Conservation (phyloP, 1,140 invertebrate genomes). For the Drosophila lowei region DNA sequence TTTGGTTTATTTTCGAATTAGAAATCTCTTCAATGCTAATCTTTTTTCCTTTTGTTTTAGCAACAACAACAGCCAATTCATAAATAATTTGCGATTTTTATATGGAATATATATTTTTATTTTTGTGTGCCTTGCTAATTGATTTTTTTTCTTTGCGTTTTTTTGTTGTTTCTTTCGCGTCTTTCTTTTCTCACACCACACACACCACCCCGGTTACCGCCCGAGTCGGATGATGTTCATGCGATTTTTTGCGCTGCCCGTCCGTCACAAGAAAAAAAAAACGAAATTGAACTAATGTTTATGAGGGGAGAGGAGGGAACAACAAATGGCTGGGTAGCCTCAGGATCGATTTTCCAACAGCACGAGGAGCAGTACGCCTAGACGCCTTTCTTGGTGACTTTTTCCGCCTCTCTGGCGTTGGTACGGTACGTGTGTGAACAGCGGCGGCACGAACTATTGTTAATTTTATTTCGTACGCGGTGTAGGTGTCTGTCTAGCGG, state of each 20-base stretch:
- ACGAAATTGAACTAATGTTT: constrained; percentile 3
- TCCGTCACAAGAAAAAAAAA: constrained; percentile 32
- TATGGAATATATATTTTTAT: constrained; percentile 45
- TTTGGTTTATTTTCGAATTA: constrained; percentile 71
- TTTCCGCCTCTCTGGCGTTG: constrained; percentile 18
- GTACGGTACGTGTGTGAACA: constrained; percentile 2
- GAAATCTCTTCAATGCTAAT: constrained; percentile 53
- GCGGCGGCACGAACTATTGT: constrained; percentile 12
- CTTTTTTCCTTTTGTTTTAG: constrained; percentile 20
- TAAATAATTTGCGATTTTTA: constrained; percentile 67
- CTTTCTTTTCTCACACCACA: too few species aligned
- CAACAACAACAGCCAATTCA: constrained; percentile 41
- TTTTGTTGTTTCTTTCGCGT: too few species aligned
- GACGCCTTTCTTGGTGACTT: constrained; percentile 15
- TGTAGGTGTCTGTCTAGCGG: too few species aligned
- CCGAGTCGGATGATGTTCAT: too few species aligned
- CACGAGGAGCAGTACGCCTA: constrained; percentile 12
- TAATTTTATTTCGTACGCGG: neutral
- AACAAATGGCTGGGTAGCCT: constrained; percentile 5
- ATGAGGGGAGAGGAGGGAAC: constrained; percentile 5
- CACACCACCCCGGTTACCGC: too few species aligned
- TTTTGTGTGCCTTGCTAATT: constrained; percentile 38
- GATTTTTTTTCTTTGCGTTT: too few species aligned
- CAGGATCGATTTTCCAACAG: constrained; percentile 38
- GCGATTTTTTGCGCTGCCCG: too few species aligned